Evolutionary conservation across 2,888 invertebrate species (phyloP).

Genomic region (Acleris literana): DNA sequence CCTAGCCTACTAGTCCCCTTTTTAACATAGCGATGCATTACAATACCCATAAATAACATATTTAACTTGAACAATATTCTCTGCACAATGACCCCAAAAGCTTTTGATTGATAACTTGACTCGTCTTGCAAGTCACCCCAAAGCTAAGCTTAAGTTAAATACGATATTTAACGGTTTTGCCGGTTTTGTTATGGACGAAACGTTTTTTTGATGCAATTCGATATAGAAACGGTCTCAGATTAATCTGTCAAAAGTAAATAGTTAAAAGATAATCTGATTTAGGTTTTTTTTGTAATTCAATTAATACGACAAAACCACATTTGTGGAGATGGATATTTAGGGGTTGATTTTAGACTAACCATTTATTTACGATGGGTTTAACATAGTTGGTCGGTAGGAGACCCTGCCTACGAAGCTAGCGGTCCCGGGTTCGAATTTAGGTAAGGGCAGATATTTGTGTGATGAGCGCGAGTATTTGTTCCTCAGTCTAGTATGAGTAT

Average conservation of each 20-base stretch:
- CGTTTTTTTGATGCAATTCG: not conserved
- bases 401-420: too few relatives aligned
- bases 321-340: too few relatives aligned
- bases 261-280: not conserved
- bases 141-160: conserved; percentile 7
- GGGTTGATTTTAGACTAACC: too few relatives aligned
- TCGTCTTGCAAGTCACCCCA: conserved; percentile 12
- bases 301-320: too few relatives aligned
- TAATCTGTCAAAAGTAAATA: not conserved
- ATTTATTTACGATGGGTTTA: too few relatives aligned
- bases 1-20: too few relatives aligned
- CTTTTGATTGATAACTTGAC: conserved; percentile 25
- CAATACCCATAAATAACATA: conserved; percentile 22
- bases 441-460: too few relatives aligned
- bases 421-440: too few relatives aligned
- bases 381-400: too few relatives aligned
- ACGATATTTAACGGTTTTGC: not conserved
- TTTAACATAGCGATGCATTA: not conserved
- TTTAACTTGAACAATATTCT: conserved; percentile 12
- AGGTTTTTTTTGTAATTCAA: not conserved
- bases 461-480: too few relatives aligned
- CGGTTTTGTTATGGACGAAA: not conserved
- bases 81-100: conserved; percentile 20
- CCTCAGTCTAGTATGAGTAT: too few relatives aligned
- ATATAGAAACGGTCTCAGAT: not conserved